Conservation (phyloP, 1,140 invertebrate genomes). For the Scaptomyza hsui region DNA sequence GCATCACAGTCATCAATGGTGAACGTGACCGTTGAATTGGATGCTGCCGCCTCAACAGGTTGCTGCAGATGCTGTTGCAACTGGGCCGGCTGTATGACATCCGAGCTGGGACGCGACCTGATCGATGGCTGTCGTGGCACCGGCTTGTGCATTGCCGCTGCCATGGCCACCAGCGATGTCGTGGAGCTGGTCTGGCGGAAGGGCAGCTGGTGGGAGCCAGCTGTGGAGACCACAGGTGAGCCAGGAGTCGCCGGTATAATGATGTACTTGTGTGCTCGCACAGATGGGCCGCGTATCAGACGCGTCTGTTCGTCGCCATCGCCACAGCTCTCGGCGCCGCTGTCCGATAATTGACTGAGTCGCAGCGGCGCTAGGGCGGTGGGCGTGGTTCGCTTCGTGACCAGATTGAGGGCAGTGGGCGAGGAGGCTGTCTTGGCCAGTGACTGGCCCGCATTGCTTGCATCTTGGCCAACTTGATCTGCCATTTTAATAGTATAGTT, state of each 20-base stretch:
- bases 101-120: constrained; percentile 65
- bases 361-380: constrained; percentile 49
- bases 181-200: constrained; percentile 71
- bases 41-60: constrained; percentile 20
- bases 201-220: constrained; percentile 40
- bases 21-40: constrained; percentile 74
- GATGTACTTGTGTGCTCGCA: constrained; percentile 75
- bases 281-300: constrained; percentile 65
- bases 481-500: constrained; percentile 35
- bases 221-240: constrained; percentile 16
- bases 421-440: constrained; percentile 57
- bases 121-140: constrained; percentile 38
- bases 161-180: constrained; percentile 63
- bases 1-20: constrained; percentile 73
- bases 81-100: constrained; percentile 60
- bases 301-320: constrained; percentile 72
- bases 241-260: constrained; percentile 73
- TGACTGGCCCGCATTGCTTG: constrained; percentile 10
- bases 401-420: constrained; percentile 54
- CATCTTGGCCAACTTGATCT: constrained; percentile 28
- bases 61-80: constrained; percentile 38
- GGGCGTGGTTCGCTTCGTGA: constrained; percentile 40
- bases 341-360: constrained; percentile 73
- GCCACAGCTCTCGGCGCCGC: constrained; percentile 73
- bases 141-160: constrained; percentile 62